These are phyloP conservation scores for Lordiphosa fenestrarum DNA, from an alignment of 2,888 invertebrate genomes.

Conservation along the genomic window DNA sequence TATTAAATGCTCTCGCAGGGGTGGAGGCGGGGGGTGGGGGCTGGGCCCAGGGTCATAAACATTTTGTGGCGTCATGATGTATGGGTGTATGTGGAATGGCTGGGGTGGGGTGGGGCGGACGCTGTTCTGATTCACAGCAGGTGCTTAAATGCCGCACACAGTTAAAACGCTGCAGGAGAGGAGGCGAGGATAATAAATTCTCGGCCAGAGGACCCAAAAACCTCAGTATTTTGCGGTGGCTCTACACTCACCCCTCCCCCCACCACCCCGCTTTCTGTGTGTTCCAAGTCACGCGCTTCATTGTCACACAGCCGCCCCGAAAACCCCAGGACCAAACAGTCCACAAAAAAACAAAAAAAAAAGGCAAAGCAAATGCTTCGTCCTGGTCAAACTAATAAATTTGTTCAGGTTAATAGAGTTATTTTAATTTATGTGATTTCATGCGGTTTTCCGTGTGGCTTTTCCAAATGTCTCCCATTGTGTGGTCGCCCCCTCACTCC, in stretches of 20 bases:
- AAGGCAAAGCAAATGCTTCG: conserved; percentile 21
- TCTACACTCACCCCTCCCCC: not conserved
- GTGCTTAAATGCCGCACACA: conserved; percentile 72
- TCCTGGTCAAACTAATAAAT: conserved; percentile 76
- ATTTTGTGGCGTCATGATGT: conserved; percentile 72
- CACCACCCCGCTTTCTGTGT: not conserved
- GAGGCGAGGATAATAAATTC: conserved; percentile 65
- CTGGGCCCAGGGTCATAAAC: conserved; percentile 63
- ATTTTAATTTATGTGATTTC: conserved; percentile 76
- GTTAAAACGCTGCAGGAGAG: conserved; percentile 57
- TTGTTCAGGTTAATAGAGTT: conserved; percentile 78
- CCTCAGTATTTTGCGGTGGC: conserved; percentile 13
- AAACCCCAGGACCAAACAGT: not conserved
- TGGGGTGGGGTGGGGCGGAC: not conserved
- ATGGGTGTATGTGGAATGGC: conserved; percentile 43
- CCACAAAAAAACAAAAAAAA: not conserved
- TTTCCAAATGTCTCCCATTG: conserved; percentile 64
- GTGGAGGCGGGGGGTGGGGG: conserved; percentile 3
- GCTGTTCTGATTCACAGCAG: conserved; percentile 45
- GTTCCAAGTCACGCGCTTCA: conserved; percentile 34
- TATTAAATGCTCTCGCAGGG: conserved; percentile 55
- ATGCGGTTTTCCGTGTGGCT: conserved; percentile 72
- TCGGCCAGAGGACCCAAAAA: conserved; percentile 20
- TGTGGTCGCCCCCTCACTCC: conserved; percentile 14
- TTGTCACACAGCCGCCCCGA: conserved; percentile 24